These are phyloP conservation scores for Platysteira castanea DNA, from an alignment of 2,113 vertebrate species.

Conservation along the genomic window DNA sequence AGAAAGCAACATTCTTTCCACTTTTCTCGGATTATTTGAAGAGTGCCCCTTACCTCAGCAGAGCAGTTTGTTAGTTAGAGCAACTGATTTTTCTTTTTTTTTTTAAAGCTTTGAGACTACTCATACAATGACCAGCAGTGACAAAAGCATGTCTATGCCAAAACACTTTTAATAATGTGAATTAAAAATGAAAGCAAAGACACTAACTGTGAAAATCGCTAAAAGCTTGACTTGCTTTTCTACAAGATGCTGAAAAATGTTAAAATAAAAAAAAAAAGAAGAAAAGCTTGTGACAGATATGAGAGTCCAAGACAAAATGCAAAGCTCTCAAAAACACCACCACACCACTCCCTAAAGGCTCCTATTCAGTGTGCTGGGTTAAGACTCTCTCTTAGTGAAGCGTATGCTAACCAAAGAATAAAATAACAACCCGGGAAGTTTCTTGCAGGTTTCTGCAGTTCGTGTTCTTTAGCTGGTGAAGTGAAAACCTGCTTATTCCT, in stretches of 20 bases:
- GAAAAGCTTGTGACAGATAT: background rate
- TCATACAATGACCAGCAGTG: background rate
- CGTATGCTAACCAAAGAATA: background rate
- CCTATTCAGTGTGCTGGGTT: background rate
- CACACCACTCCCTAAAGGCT: background rate
- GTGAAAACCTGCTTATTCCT: background rate
- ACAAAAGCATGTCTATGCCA: background rate
- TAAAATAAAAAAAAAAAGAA: background rate
- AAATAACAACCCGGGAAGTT: background rate
- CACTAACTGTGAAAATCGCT: background rate
- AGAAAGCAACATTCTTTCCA: background rate
- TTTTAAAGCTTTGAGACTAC: background rate
- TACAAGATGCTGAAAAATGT: background rate
- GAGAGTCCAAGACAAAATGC: background rate
- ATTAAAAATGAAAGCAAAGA: background rate
- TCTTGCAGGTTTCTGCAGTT: background rate
- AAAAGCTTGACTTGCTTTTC: background rate
- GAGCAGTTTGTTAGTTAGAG: background rate
- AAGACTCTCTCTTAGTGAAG: background rate
- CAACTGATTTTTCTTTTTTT: background rate
- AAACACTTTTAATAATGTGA: background rate
- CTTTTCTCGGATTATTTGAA: background rate
- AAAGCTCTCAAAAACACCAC: background rate
- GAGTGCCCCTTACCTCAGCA: background rate
- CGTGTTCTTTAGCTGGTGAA: background rate